Base-by-base conservation (phyloP, 1,140 invertebrate species). In the Hormaphis cornu region DNA sequence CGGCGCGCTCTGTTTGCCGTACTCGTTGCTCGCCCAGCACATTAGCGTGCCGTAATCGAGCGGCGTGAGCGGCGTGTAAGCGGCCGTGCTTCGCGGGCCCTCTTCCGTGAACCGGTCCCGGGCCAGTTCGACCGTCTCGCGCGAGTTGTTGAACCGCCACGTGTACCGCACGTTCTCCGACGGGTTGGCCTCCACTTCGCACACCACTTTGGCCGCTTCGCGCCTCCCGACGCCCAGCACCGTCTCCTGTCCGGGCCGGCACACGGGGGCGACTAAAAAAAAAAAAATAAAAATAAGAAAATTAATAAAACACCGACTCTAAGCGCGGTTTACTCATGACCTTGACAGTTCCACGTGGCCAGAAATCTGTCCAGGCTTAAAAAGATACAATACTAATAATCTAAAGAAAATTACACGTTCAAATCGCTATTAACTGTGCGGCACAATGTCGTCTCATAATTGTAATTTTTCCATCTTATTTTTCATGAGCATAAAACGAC, bases 151-250 rank as follows among this genome's bases (percentile, higher is more conserved):
- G 78, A 90, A 89, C 78, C 86, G 87, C 88, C 88, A 90, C 48
- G 81, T 82, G 76, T 88, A 89, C 70, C 78, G 81, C 9, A 89
- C 80, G 71, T 86, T 84, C 71, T 53, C 50, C 71, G 83, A 78
- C 2, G 91, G 90, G 79, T 91, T 92, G n/a, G 89, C 88, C 73
- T 91, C 88, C 50, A 94, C 80, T 75, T 93, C 88, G 77, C 90
- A 94, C 6, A 84, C 80, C 58, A 93, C 88, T 72, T 83, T 84
- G 12, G 87, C 84, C 7, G 83, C 82, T 76, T 93, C 91, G 44
- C 89, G 87, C 40, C 88, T 81, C 0, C 88, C 91, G 1, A 90
- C 87, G n/a, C 89, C 87, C 74, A 87, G 89, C n/a, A 84, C 80
- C 63, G 82, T 84, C 28, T 82, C 80, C 74, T 89, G 88, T 9